phyloP scores from a whole-genome alignment of 2,888 invertebrate genomes.

The Melikaiella ostensackeni region DNA sequence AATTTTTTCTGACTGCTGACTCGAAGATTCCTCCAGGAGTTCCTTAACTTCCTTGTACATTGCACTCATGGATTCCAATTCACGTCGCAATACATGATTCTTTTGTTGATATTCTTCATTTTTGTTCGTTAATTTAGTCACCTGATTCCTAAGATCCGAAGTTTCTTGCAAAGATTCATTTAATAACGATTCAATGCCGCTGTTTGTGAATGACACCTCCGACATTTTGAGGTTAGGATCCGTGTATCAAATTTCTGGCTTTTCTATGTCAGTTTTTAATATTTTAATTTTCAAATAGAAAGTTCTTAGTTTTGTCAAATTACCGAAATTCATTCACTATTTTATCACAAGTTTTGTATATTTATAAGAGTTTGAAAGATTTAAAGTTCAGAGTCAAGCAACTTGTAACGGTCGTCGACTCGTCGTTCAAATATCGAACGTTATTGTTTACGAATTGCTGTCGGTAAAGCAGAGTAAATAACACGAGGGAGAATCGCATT shows the following conservation, averaged over 20 bases:
- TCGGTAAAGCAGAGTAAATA: constrained; percentile 22
- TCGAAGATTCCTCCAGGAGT: constrained; percentile 40
- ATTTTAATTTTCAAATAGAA: not conserved
- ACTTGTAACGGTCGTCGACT: not conserved
- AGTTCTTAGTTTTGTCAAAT: not conserved
- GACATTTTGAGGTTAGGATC: constrained; percentile 24
- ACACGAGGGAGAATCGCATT: not conserved
- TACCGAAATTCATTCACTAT: not conserved
- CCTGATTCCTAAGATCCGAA: constrained; percentile 7
- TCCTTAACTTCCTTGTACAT: constrained; percentile 44
- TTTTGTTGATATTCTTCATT: constrained; percentile 49
- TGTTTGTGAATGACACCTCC: constrained; percentile 16
- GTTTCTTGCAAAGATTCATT: constrained; percentile 12
- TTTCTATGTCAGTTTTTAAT: not conserved
- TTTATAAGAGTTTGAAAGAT: not conserved
- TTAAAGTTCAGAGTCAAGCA: not conserved
- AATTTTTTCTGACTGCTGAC: constrained; percentile 21
- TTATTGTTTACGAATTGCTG: not conserved
- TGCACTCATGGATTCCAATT: constrained; percentile 42
- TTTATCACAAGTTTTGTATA: not conserved
- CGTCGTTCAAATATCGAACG: not conserved
- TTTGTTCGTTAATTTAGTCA: constrained; percentile 40
- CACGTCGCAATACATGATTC: constrained; percentile 46
- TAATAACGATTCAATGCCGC: not conserved
- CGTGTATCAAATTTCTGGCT: not conserved